Evolutionary conservation across 2,113 vertebrate species (phyloP).

Genomic region (Ailuropoda melanoleuca): DNA sequence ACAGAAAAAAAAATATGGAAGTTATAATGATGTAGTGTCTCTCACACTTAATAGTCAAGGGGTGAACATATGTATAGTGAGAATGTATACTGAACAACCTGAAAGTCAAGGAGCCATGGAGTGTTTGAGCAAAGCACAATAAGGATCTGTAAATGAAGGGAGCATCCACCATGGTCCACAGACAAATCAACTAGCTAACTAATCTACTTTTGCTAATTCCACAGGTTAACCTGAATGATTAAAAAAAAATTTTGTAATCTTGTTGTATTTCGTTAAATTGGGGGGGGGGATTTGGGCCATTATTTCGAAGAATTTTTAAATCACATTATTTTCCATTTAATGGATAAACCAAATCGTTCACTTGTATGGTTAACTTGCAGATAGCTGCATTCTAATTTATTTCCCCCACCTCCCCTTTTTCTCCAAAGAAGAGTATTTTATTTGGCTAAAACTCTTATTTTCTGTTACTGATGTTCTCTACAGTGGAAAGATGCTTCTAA

Average conservation of each 20-base stretch:
- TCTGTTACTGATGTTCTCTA: conserved; percentile 20
- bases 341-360: background rate
- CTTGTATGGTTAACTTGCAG: background rate
- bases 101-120: background rate
- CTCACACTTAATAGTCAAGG: background rate
- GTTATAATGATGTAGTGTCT: background rate
- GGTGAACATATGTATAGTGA: background rate
- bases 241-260: background rate
- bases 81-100: background rate
- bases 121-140: background rate
- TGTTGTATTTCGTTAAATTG: background rate
- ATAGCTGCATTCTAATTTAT: background rate
- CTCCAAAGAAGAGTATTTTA: background rate
- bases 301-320: conserved; percentile 1
- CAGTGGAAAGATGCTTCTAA: background rate
- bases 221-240: background rate
- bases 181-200: background rate
- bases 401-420: background rate
- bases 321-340: background rate
- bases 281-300: background rate
- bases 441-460: background rate
- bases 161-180: background rate
- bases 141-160: background rate
- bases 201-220: background rate
- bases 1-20: background rate